Evolutionary conservation across 37 sponge, comb jelly and placozoan species (phyloP), one percentile per base, ranked within the genome.

Genomic region (Lycopodina hypogea): DNA sequence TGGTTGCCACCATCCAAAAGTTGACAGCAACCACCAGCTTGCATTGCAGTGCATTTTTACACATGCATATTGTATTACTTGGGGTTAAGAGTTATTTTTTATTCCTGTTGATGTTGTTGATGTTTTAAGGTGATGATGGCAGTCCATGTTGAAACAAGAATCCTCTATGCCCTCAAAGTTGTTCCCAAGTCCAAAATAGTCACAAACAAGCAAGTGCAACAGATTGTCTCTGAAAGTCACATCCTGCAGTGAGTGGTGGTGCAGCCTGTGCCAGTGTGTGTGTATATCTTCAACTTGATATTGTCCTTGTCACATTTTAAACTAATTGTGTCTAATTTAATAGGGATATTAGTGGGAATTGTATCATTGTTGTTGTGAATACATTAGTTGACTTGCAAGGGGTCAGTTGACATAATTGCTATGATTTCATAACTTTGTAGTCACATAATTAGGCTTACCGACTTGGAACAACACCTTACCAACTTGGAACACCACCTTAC

Each of bases 111-210:
- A 17, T 72, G 74, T 22, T 72, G n/a, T 21, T 72, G 74, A 9
- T 48, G 53, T 51, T 26, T 38, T 14, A 30, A 90, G 90, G 91
- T 90, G n/a, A 26, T 86, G 56, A 61, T 90, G 52, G 76, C 73
- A 1, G 83, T 75, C 7, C 87, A 90, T 36, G 23, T 18, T 0
- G 37, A 81, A 70, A 72, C 85, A 0, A 73, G 66, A 19, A 63
- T 69, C 7, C 70, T 92, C 58, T 92, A 87, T 66, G 94, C 94
- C 15, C 61, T 93, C 37, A 93, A 93, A 72, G 90, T 74, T 18
- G 90, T 93, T 0, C 84, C 90, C 42, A 93, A 93, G 63, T 70
- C 87, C n/a, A 89, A 84, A 68, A 75, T 89, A 17, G 69, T 73
- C 26, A 93, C 87, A 7, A 65, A 86, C 57, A 93, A 89, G 70